phyloP scores from a whole-genome alignment of 1,140 invertebrate genomes.

The Apocrypta bakeri region DNA sequence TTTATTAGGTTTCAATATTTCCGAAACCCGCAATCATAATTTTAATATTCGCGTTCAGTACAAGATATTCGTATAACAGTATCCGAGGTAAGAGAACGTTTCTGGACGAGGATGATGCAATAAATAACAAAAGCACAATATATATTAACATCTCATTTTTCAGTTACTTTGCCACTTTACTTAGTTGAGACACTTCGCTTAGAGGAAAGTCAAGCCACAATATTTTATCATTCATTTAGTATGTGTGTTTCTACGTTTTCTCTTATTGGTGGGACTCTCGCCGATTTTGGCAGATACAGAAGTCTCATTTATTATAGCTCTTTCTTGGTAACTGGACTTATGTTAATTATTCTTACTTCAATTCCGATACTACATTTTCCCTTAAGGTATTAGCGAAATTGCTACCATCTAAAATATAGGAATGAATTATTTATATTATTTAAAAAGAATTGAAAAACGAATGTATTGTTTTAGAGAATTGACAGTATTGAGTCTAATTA shows the following conservation, averaged over 20 bases:
- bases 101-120: no score
- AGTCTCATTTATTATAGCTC: conserved; percentile 92
- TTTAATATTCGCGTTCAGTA: not conserved
- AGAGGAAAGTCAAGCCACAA: conserved; percentile 80
- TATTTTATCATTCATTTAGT: conserved; percentile 88
- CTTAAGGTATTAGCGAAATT: not conserved
- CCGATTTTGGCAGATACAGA: conserved; percentile 91
- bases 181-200: conserved; percentile 81
- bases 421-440: no score
- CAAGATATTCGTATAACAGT: not conserved
- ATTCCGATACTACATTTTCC: conserved; percentile 77
- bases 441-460: conserved; percentile 44
- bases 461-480: conserved; percentile 76
- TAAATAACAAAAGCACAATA: no score
- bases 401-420: no score
- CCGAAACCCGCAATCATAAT: not conserved
- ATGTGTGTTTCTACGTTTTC: conserved; percentile 91
- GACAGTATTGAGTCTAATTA: conserved; percentile 83
- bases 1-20: not conserved
- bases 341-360: conserved; percentile 81
- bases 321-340: conserved; percentile 89
- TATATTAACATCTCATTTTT: conserved; percentile 60
- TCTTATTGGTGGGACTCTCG: conserved; percentile 88
- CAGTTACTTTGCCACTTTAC: conserved; percentile 90
- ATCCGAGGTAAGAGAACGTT: not conserved